Percentiles rank a stretch among this genome's conserved stretches.
These are phyloP conservation scores for Aelia acuminata DNA, from an alignment of 2,888 invertebrate species.

Conservation along the genomic window DNA sequence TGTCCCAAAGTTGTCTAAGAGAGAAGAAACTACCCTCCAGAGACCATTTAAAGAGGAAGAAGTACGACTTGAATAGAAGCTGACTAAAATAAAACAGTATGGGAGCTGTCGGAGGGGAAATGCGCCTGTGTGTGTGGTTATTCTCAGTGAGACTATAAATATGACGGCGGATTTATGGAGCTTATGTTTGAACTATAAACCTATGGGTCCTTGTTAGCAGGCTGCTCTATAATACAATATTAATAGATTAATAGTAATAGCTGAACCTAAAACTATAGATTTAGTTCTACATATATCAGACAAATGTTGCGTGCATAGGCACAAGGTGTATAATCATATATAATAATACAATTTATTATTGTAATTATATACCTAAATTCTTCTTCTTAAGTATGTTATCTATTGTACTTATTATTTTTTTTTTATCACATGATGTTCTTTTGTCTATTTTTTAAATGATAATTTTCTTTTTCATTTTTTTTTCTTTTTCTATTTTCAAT, in stretches of 20 bases:
- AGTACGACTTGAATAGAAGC: not conserved
- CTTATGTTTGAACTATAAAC: not conserved
- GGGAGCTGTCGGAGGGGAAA: conserved; percentile 16
- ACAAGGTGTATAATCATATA: no score
- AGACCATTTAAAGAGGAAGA: conserved; percentile 25
- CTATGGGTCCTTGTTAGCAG: not conserved
- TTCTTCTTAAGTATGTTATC: no score
- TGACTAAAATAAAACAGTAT: conserved; percentile 44
- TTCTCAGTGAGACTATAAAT: conserved; percentile 46
- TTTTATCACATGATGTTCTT: no score
- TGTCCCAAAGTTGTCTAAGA: not conserved
- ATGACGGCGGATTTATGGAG: conserved; percentile 18
- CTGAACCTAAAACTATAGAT: not conserved
- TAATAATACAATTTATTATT: no score
- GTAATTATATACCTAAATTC: no score
- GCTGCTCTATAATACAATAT: no score
- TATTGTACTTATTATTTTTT: no score
- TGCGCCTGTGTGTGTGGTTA: conserved; percentile 29
- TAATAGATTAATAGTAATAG: not conserved
- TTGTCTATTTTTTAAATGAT: no score
- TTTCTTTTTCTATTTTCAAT: no score
- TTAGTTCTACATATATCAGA: not conserved
- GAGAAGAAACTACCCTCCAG: not conserved
- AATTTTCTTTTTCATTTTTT: no score
- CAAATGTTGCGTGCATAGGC: no score